Evolutionary conservation across 2,797 vertebrate genomes (phyloP), one percentile per base, ranked within the genome.

Genomic region (Epinephelus coioides): DNA sequence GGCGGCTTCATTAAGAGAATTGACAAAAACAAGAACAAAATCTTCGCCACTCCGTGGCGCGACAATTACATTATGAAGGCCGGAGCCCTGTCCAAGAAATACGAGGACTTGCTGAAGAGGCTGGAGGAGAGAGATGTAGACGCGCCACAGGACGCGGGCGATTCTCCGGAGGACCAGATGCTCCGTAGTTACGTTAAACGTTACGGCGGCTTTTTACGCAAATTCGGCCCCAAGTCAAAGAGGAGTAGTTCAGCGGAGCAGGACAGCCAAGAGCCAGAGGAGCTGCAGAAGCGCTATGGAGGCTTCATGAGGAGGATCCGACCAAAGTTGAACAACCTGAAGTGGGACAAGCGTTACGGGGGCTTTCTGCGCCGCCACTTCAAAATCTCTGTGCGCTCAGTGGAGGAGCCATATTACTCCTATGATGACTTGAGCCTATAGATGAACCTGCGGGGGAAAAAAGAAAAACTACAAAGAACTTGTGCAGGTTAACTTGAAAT

Each of bases 301-400:
- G 98, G 98, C 59, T 99, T 99, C 93, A 92, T 99, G 96, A 92
- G 97, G 78, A 95, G 97, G 86, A 96, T 99, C 91, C 96, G 98
- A 9, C 98, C 98, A 60, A 99, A 98, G 92, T 90, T 98, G 47
- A 97, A 96, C 89, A 99, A 97, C 93, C 94, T 99, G 66, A 97
- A 96, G 86, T 98, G 97, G 98, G 97, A 98, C 95, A 98, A 99
- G 89, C 96, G 98, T n/a, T 99, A 98, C 4, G 98, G 98, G 0
- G 97, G 97, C 8, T 98, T 98, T 90, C 96, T 99, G 90, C 91
- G 97, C 69, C 96, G 97, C 49, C 97, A 99, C 91, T 99, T 98
- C 95, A 98, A 98, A 93, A 95, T 98, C 79, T 96, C 95, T 0
- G 95, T 96, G 0, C 95, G 98, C 46, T 97, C 98, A 0, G 95